Conservation (phyloP, 1,140 invertebrate genomes). For the Vanessa tameamea region DNA sequence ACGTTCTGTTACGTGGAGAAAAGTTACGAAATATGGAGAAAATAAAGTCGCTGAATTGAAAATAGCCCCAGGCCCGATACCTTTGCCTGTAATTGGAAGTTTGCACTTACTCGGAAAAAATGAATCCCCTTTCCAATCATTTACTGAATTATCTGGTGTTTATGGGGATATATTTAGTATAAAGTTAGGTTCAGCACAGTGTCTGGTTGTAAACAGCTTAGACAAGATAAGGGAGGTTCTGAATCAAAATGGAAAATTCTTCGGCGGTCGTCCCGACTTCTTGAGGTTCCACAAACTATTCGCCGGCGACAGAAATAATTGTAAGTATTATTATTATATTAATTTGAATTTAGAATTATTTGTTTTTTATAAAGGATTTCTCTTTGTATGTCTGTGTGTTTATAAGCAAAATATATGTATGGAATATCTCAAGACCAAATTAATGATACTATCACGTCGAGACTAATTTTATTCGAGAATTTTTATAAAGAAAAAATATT, state of each 20-base stretch:
- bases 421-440: too few relatives aligned
- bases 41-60: conserved; percentile 43
- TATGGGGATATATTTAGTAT: conserved; percentile 90
- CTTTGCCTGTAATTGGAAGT: conserved; percentile 87
- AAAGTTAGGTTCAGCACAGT: conserved; percentile 85
- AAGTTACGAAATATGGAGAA: conserved; percentile 48
- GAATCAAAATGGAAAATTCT: conserved; percentile 88
- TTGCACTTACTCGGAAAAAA: conserved; percentile 85
- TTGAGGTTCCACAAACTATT: conserved; percentile 80
- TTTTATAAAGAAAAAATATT: too few relatives aligned
- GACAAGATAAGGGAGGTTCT: conserved; percentile 89
- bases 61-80: conserved; percentile 82
- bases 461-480: too few relatives aligned
- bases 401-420: too few relatives aligned
- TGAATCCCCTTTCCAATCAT: conserved; percentile 87
- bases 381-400: too few relatives aligned
- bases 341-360: background rate
- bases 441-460: too few relatives aligned
- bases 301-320: conserved; percentile 73
- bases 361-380: too few relatives aligned
- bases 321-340: conserved; percentile 53
- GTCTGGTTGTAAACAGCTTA: conserved; percentile 89
- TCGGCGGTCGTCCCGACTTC: conserved; percentile 91
- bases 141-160: conserved; percentile 84
- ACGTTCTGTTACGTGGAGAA: conserved; percentile 48